These are phyloP conservation scores for Cheilosia pagana DNA, from an alignment of 2,888 invertebrate genomes.

Conservation along the genomic window DNA sequence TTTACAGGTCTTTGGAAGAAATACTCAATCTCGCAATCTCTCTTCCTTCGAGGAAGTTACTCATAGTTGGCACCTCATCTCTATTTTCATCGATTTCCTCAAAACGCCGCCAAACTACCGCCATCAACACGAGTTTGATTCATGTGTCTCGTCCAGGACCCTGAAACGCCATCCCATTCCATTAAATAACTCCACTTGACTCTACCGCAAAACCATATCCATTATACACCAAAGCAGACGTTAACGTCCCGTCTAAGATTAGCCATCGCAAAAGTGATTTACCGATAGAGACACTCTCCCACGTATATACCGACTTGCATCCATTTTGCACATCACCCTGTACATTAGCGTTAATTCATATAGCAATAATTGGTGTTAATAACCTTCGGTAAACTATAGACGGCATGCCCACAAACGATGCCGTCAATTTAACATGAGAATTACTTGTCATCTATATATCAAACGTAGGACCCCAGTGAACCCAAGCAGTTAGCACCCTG, in stretches of 20 bases:
- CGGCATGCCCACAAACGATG: neutral
- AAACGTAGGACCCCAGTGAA: slow-evolving; percentile 24
- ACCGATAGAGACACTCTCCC: neutral
- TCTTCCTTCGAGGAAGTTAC: no score
- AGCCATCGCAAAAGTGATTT: neutral
- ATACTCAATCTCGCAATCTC: no score
- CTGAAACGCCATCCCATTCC: no score
- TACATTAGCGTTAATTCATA: slow-evolving; percentile 60
- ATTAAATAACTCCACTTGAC: no score
- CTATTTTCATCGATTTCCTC: no score
- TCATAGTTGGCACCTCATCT: no score
- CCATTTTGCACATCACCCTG: slow-evolving; percentile 25
- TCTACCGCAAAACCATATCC: no score
- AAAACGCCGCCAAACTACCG: no score
- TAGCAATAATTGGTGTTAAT: slow-evolving; percentile 55
- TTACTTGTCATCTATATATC: slow-evolving; percentile 59
- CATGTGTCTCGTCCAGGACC: no score
- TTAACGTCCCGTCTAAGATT: neutral
- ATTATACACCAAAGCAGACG: no score
- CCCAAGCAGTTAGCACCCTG: slow-evolving; percentile 57
- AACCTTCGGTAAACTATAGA: neutral
- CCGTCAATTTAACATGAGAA: slow-evolving; percentile 50
- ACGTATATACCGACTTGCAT: neutral
- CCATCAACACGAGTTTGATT: no score
- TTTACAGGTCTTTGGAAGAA: no score